Evolutionary conservation across 2,113 vertebrate species (phyloP).

Genomic region (Gopherus flavomarginatus): DNA sequence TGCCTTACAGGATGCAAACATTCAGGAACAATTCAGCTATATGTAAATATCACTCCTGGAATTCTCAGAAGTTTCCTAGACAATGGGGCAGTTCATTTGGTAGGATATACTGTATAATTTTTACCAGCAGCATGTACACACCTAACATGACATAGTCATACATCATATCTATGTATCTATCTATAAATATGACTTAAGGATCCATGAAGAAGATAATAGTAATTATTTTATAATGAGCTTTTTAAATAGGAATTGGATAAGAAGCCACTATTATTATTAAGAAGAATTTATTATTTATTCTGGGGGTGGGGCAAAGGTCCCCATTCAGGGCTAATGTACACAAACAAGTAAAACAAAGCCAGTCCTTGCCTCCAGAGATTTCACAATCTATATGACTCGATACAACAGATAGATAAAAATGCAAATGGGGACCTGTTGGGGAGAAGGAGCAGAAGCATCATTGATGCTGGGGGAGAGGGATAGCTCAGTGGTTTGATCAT

Average conservation of each 20-base stretch:
- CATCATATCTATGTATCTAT: neutral
- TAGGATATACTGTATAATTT: neutral
- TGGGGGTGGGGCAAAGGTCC: too few relatives aligned
- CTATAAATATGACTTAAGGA: neutral
- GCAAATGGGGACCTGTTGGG: neutral
- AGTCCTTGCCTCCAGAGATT: neutral
- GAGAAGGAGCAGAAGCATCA: neutral
- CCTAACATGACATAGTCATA: neutral
- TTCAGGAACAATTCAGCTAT: neutral
- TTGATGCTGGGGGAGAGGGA: neutral
- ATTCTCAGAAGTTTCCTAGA: neutral
- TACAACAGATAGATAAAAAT: neutral
- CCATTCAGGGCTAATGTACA: neutral
- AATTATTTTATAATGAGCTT: neutral
- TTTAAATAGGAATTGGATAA: neutral
- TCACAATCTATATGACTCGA: neutral
- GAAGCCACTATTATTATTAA: neutral
- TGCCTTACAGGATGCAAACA: neutral
- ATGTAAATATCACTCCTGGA: neutral
- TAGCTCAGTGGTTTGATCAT: too few relatives aligned
- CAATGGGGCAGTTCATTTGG: neutral
- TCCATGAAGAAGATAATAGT: neutral
- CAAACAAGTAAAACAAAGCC: neutral
- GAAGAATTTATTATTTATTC: neutral
- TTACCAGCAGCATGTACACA: neutral